Evolutionary conservation across 2,113 vertebrate species (phyloP), one percentile per base, ranked within the genome.

Genomic region (Dermatemys mawii): DNA sequence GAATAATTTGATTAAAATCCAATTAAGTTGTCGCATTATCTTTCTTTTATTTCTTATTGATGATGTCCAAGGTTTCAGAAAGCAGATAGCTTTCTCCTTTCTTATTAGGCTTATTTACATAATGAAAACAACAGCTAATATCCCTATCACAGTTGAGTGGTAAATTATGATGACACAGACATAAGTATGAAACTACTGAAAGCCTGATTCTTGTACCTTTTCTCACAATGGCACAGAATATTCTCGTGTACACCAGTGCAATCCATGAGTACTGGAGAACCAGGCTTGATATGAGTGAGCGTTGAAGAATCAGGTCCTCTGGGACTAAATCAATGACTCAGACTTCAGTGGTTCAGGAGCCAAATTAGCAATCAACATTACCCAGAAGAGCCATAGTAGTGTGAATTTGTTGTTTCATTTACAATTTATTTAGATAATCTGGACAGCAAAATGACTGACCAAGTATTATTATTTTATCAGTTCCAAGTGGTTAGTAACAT

Each of bases 1-100:
- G 54, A 4, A 13, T 81, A 75, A 87, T 82, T 41, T 44, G 57
- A 19, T 57, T 51, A 90, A 83, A 93, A 94, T 2, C 5, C 70
- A 53, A 90, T 90, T 90, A 89, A 90, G 76, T 84, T 81, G 38
- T 89, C 41, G 80, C 1, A 6, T 73, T 92, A 84, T 80, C 27
- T 1, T 55, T 87, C 51, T 79, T 87, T 91, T 87, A 82, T 78
- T 29, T 6, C 82, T 86, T 81, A 67, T 48, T 4, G 89, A 84
- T 2, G 6, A 35, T 80, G 5, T 63, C 1, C 78, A 1, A 55
- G 53, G 7, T 67, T 94, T 92, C 41, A 78, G 10, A 4, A 91
- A 82, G 41, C 44, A 80, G 82, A 54, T 86, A 88, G 5, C 4
- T 35, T 63, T 60, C 55, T 60, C 11, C 29, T 32, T 60, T 60